Evolutionary conservation across 2,797 vertebrate species (phyloP), one percentile per base, ranked within the genome.

Genomic region (Sarcoramphus papa): DNA sequence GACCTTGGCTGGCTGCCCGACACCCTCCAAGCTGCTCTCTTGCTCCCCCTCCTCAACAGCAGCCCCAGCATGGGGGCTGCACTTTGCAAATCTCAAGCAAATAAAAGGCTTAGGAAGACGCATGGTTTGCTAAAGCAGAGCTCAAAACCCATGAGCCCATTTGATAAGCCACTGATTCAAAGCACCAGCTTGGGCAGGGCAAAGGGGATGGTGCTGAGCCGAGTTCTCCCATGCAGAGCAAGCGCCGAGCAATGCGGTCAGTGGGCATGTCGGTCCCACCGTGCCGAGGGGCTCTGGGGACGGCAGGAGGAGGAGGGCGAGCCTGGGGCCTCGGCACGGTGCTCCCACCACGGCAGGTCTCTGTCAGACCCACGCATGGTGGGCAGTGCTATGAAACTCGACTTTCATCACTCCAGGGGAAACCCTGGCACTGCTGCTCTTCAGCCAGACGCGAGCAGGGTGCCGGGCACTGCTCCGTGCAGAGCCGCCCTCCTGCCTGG

Each of bases 221-320:
- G 84, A 33, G 64, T 7, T 35, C 27, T 8, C 35, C 53, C 62
- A 27, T 0, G 7, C 1, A 5, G 85, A 54, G 41, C 16, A n/a
- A 33, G 54, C 0, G 0, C 62, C 2, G 2, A 69, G 54, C 30
- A 28, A 35, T 0, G 1, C 1, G 1, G 45, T 30, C 57, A 54
- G 24, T 4, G 21, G 56, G 50, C 30, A 60, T 5, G 0, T 31
- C 2, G 1, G n/a, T 27, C 31, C 28, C 28, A 5, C 5, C 4
- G 2, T 16, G 59, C 50, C 2, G 1, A 64, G 19, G 28, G 45
- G 16, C 57, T 72, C 31, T 37, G 53, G 25, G 48, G 12, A 41
- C 0, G 0, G 54, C 41, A 79, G 76, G 23, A 76, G 53, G 14
- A 79, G n/a, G 30, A 75, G 31, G 17, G 40, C 4, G 7, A 75